Base-by-base conservation (phyloP, 1,140 invertebrate species). In the Brachionus manjavacas region DNA sequence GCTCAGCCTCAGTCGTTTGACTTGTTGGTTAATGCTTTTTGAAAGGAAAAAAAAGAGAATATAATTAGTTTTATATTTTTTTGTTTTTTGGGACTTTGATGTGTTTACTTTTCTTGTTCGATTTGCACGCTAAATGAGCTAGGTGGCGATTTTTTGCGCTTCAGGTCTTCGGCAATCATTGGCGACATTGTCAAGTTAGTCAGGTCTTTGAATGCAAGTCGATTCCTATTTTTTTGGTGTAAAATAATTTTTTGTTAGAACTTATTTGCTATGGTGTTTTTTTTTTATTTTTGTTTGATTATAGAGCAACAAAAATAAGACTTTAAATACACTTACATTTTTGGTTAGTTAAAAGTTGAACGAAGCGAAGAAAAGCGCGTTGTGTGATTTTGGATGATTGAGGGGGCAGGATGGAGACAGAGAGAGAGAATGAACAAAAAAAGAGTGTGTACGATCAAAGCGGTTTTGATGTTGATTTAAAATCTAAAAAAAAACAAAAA, bases 241-340 rank as follows among this genome's bases (percentile, higher is more conserved):
- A n/a, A n/a, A n/a, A n/a, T 35, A 35, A 25, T 2, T 23, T 25
- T 49, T 49, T 25, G 41, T 76, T 28, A 76, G 46, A 49, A 31
- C 4, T 46, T 16, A 31, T 3, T 76, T 76, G 23, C 41, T 35
- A 49, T 49, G 4, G 2, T n/a, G n/a, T n/a, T 41, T 74, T n/a
- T 28, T 28, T 28, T 28, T 25, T 28, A 1, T 31, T 31, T 3
- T 3, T 31, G 28, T 31, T 31, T 3, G 3, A 2, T 31, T 31
- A n/a, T n/a, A n/a, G n/a, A n/a, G n/a, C n/a, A n/a, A n/a, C n/a
- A 1, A 74, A 41, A 16, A 46, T 23, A 43, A 35, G 43, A 43
- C 23, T 76, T 49, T 76, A 76, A 60, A 60, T 76, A 76, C 20
- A 76, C 72, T 76, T 76, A 76, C 72, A 76, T 76, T 76, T 76